Evolutionary conservation across 1,140 invertebrate species (phyloP), one percentile per base, ranked within the genome.

Genomic region (Drosophila tropicalis): DNA sequence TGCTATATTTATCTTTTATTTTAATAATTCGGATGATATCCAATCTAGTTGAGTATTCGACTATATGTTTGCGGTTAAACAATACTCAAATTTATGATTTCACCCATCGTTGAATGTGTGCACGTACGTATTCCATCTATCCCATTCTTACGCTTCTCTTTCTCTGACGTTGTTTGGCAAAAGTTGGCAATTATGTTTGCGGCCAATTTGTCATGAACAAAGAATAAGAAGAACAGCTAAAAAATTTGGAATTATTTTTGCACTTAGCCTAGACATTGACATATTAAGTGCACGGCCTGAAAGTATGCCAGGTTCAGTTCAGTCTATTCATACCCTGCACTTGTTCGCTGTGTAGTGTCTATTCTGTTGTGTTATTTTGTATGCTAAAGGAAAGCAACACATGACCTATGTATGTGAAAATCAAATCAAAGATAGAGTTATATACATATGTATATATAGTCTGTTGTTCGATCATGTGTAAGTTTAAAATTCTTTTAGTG

Each of bases 121-220:
- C 51, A 32, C 55, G 55, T 57, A 34, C 13, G 7, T 32, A 3
- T 10, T 17, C 32, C 25, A 22, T 34, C 6, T 15, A 1, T 9
- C 29, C 3, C 55, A n/a, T 1, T 15, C 12, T 32, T 0, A 15
- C 55, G 32, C 25, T 7, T 15, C 2, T 12, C 0, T n/a, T 1
- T n/a, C 57, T 54, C 44, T 34, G 47, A 29, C 65, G 15, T 34
- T 47, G 6, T 39, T 54, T 54, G 62, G 67, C 56, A 67, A 32
- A 72, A 36, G 67, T 57, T 66, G 72, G 72, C 55, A 74, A 74
- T 74, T 74, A 74, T 73, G 70, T 74, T 73, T 74, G 70, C 70
- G 72, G 72, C 70, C 72, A 74, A 67, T 74, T 74, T 74, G 72
- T 61, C 58, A 40, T 29, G 36, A 36, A 62, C 13, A 57, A 32